A percentile compares a stretch with the other conserved stretches of the same genome.
phyloP scores from a whole-genome alignment of 2,113 vertebrate species.

The Equus przewalskii region DNA sequence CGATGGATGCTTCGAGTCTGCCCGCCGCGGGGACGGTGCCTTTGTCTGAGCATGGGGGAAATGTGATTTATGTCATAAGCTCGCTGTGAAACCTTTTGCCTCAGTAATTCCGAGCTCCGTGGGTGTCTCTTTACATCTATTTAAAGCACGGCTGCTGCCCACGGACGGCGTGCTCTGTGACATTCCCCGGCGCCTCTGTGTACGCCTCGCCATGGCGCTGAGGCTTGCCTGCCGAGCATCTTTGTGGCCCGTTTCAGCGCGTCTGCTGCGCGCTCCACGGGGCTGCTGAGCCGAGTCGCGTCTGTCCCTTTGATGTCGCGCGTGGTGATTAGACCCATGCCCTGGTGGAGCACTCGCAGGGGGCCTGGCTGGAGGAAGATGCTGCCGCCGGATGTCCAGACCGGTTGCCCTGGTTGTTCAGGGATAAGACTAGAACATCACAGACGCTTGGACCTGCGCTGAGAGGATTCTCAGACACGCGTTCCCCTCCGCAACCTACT shows the following conservation, averaged over 20 bases:
- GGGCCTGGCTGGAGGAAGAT: not conserved
- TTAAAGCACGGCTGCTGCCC: slow-evolving; percentile 56
- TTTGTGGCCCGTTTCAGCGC: not conserved
- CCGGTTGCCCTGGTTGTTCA: not conserved
- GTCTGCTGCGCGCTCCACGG: not conserved
- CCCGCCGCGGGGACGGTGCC: rapidly evolving
- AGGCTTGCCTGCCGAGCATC: not conserved
- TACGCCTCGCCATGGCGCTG: not conserved
- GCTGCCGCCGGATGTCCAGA: not conserved
- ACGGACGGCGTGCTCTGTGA: not conserved
- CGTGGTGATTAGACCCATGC: not conserved
- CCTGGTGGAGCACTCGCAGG: not conserved
- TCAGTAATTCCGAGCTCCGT: slow-evolving; percentile 68
- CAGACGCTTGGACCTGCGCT: rapidly evolving
- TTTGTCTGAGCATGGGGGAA: slow-evolving; percentile 63
- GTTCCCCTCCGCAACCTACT: rapidly evolving
- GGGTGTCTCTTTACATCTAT: slow-evolving; percentile 74
- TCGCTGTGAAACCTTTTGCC: slow-evolving; percentile 71
- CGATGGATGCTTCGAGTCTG: not conserved
- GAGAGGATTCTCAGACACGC: rapidly evolving
- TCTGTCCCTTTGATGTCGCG: not conserved
- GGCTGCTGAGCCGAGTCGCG: not conserved
- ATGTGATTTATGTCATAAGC: slow-evolving; percentile 74
- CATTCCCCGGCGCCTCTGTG: not conserved
- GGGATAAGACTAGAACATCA: not conserved